Base-by-base conservation (phyloP, 1,140 invertebrate genomes). In the Euwallacea similis region DNA sequence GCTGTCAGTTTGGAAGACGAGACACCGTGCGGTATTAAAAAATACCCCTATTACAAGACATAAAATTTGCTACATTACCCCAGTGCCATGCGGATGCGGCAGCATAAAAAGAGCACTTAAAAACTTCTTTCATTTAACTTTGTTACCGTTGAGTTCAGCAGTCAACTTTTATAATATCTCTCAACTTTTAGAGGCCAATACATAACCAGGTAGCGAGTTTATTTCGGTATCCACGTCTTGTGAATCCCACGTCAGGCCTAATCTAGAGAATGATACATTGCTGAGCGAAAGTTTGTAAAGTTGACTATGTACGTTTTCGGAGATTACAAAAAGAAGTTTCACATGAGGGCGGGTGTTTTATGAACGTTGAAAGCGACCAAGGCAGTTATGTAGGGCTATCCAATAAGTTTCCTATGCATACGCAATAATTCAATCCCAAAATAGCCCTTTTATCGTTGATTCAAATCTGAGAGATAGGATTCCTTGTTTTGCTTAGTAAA, bases 401-500 rank as follows among this genome's bases (percentile, higher is more conserved):
- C 21, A 33, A 33, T 33, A 33, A 33, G 21, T 33, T 33, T 33
- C 21, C 21, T 4, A 1, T 33, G 4, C 21, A 33, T 33, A 33
- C 21, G 4, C 21, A 33, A 33, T 33, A 33, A 33, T 33, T 33
- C 21, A 33, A 33, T 33, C 21, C 21, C 21, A 33, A 33, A 33
- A 33, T 33, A 33, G 4, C 21, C 21, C 21, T 33, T 33, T 33
- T 33, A 33, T 33, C 21, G 4, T 33, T 33, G 21, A 33, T 33
- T 33, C 21, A 33, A 33, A 33, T 33, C 21, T 33, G 21, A 33
- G 21, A 33, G 21, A 33, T 33, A 33, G 21, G 21, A 33, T 33
- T 33, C 21, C 21, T 42, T 61, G 58, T 69, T 69, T 69, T 69
- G 44, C 58, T 62, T 69, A 62, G 66, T 54, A 69, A 69, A 61